Evolutionary conservation across 2,797 vertebrate species (phyloP), one percentile per base, ranked within the genome.

Genomic region (Cossypha polioptera): DNA sequence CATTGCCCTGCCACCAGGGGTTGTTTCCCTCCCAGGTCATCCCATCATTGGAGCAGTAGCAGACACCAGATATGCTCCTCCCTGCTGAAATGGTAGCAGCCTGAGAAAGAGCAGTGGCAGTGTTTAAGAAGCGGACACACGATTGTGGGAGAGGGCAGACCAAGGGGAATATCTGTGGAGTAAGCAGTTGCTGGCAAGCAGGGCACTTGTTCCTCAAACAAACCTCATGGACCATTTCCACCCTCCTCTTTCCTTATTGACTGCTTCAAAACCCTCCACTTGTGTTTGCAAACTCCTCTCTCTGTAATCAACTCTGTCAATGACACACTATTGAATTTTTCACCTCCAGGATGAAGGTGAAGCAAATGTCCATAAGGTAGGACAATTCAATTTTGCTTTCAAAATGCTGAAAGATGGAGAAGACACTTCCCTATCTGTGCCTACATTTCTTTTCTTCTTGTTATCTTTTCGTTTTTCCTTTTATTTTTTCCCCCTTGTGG

Each of bases 401-500:
- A 53, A 45, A 43, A 35, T 13, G 1, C 15, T 45, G 33, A 54
- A 50, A 63, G 10, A 28, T 40, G 29, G 57, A 65, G 31, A 76
- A 76, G 25, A 47, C 22, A 20, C 5, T 83, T 65, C 4, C 4
- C 0, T 51, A 35, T 36, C 18, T 35, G 8, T 38, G 9, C 4
- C 22, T 7, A 38, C 2, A 9, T 20, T 31, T 62, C 19, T 0
- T 9, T 29, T 13, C 12, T 12, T 11, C 45, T 22, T 45, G 11
- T 16, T 12, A 5, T 8, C 24, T 7, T 8, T 25, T 18, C 11
- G 18, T 11, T 22, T 45, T 45, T 45, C 45, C 6, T 9, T 0
- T 5, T 2, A 10, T 12, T 10, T 38, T 7, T 5, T 3, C 11
- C 5, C 10, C 18, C 5, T 13, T 0, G 0, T 24, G 12, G 5